Evolutionary conservation across 2,888 invertebrate species (phyloP).

Genomic region (Chesias legatella): DNA sequence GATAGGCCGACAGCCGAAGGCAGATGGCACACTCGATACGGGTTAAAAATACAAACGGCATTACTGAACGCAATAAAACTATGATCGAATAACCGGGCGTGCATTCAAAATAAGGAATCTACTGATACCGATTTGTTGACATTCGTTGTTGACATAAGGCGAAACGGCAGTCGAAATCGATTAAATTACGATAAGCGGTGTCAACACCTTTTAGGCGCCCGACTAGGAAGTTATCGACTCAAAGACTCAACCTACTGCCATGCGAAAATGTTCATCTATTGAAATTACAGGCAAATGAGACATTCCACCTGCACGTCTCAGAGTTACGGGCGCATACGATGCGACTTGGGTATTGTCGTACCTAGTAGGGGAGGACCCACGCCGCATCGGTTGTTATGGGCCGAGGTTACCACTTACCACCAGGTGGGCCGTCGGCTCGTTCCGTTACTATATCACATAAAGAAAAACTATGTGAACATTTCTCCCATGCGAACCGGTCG

Average conservation of each 20-base stretch:
- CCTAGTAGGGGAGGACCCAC: too few species aligned
- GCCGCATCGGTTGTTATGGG: too few species aligned
- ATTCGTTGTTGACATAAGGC: constrained; percentile 73
- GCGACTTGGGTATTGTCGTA: too few species aligned
- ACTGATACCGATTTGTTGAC: constrained; percentile 72
- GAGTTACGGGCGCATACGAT: too few species aligned
- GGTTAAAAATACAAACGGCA: constrained; percentile 54
- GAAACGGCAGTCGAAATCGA: constrained; percentile 78
- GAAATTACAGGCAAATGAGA: too few species aligned
- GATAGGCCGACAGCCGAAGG: constrained; percentile 71
- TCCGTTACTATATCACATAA: too few species aligned
- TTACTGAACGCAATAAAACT: constrained; percentile 4
- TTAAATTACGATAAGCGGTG: constrained; percentile 67
- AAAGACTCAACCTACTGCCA: constrained; percentile 42
- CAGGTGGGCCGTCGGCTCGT: too few species aligned
- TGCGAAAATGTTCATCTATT: constrained; percentile 56
- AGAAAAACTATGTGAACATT: constrained; percentile 39
- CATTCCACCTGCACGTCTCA: too few species aligned
- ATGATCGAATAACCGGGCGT: constrained; percentile 9
- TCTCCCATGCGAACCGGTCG: constrained; percentile 40
- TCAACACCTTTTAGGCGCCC: constrained; percentile 70
- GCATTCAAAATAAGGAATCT: constrained; percentile 60
- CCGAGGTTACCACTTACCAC: too few species aligned
- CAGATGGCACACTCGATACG: constrained; percentile 68
- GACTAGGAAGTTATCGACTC: constrained; percentile 56